Percentiles rank a stretch among this genome's conserved stretches.
These are phyloP conservation scores for Agonopterix arenella DNA, from an alignment of 2,888 invertebrate genomes.

Conservation along the genomic window DNA sequence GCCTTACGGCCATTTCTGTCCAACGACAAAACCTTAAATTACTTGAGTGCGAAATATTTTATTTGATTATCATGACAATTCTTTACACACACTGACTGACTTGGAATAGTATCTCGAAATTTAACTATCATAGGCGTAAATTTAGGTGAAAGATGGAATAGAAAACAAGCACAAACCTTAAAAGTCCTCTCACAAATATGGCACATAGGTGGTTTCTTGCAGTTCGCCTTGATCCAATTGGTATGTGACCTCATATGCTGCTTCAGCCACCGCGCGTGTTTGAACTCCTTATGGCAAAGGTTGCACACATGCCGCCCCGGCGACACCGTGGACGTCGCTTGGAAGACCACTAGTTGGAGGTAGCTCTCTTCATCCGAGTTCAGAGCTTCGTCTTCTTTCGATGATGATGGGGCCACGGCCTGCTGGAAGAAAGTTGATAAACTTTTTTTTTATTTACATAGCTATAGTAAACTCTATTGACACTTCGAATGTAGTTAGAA, in stretches of 20 bases:
- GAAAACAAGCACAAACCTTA: conserved; percentile 42
- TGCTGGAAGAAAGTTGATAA: background rate
- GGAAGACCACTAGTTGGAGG: conserved; percentile 62
- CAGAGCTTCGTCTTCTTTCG: conserved; percentile 42
- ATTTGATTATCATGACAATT: too few relatives aligned
- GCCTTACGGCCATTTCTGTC: too few relatives aligned
- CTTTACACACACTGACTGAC: too few relatives aligned
- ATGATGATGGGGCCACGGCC: conserved; percentile 1
- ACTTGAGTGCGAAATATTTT: too few relatives aligned
- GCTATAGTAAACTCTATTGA: too few relatives aligned
- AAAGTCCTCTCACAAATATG: conserved; percentile 78
- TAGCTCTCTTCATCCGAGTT: conserved; percentile 68
- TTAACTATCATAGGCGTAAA: too few relatives aligned
- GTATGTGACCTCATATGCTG: conserved; percentile 79
- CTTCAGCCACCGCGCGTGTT: conserved; percentile 78
- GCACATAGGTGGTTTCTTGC: conserved; percentile 80
- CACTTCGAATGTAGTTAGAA: too few relatives aligned
- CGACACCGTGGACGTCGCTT: conserved; percentile 71
- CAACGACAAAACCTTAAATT: too few relatives aligned
- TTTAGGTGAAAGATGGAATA: too few relatives aligned
- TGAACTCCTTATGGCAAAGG: conserved; percentile 79
- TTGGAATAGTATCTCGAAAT: too few relatives aligned
- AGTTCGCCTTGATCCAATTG: conserved; percentile 81
- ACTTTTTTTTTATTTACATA: too few relatives aligned
- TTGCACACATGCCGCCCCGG: conserved; percentile 79